Evolutionary conservation across 2,797 vertebrate genomes (phyloP).

Genomic region (Odontamblyopus rebecca): DNA sequence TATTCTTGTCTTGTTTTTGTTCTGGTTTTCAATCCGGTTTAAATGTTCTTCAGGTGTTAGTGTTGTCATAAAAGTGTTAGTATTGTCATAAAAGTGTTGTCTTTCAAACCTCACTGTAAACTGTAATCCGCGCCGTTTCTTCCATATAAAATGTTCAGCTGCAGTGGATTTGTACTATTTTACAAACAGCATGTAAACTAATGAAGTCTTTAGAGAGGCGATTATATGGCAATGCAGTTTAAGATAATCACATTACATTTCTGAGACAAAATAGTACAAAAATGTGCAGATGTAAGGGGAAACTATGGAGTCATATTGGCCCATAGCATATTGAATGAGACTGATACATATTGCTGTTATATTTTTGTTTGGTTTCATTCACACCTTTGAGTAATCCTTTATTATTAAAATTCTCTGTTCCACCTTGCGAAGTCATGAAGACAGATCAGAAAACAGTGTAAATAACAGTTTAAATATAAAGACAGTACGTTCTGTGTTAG

Average conservation of each 20-base stretch:
- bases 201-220: not conserved
- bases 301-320: not conserved
- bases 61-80: not conserved
- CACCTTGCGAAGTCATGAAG: no score
- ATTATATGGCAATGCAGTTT: not conserved
- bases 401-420: no score
- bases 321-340: not conserved
- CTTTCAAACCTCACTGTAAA: not conserved
- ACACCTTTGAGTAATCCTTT: no score
- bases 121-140: not conserved
- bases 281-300: not conserved
- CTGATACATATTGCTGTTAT: no score
- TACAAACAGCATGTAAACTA: not conserved
- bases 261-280: not conserved
- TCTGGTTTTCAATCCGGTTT: no score
- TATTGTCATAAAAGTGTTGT: no score
- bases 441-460: no score
- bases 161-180: not conserved
- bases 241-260: not conserved
- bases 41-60: not conserved
- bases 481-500: not conserved
- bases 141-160: not conserved
- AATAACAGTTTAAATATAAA: no score
- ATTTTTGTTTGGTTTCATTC: no score
- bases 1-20: no score